Evolutionary conservation across 1,140 invertebrate genomes (phyloP), one percentile per base, ranked within the genome.

Genomic region (Eriosoma lanigerum): DNA sequence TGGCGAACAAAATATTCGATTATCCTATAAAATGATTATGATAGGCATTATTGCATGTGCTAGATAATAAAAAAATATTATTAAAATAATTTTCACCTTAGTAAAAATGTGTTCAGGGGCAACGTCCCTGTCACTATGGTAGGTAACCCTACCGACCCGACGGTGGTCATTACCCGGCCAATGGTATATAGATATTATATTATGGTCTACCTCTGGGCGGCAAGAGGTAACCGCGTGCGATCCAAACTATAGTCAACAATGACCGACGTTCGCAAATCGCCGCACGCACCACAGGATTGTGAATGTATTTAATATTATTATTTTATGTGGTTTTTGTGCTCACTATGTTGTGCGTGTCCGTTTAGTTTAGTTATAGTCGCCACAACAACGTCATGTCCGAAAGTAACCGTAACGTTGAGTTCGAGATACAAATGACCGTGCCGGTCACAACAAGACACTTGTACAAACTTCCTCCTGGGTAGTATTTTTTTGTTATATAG

Each of bases 381-480:
- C 56, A 62, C 75, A 62, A 62, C 56, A 48, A n/a, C 56, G 24
- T 38, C 38, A 78, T 78, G 75, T 78, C 75, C 75, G 75, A 78
- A 48, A 21, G 75, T 78, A 62, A 21, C 12, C 75, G 75, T 13
- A 48, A 78, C 56, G 75, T 78, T 38, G 75, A 78, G 54, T 78
- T 78, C 56, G 75, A 78, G 56, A 78, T 78, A 60, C 75, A 78
- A 26, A 78, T 78, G 75, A 78, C 75, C 54, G 75, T 78, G 9
- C 75, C 75, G n/a, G 75, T 78, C 75, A 78, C 75, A 56, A 78
- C 75, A 12, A 78, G 75, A 58, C 75, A 78, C 17, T 48, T 78
- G 38, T 78, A 78, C 38, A 78, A 78, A 62, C 75, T 78, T 78
- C 75, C 75, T 44, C 56, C 75, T 5, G 75, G 75, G 75, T 78